Evolutionary conservation across 2,888 invertebrate genomes (phyloP).

Genomic region (Yponomeuta sedellus): DNA sequence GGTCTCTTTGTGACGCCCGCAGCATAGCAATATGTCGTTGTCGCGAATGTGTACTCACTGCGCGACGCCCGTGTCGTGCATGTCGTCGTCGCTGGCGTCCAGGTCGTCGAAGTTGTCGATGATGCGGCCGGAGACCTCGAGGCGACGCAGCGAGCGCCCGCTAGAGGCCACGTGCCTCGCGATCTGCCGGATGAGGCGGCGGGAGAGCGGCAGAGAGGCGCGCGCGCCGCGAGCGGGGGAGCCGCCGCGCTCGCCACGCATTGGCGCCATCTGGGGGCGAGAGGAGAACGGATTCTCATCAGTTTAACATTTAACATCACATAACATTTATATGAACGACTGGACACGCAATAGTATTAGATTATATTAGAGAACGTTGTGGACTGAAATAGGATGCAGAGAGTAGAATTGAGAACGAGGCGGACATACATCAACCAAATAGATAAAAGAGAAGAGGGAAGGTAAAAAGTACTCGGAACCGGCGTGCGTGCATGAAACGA

Average conservation of each 20-base stretch:
- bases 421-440: too few species aligned
- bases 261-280: conserved; percentile 62
- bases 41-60: neutral
- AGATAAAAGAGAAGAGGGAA: too few species aligned
- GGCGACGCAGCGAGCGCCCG: conserved; percentile 66
- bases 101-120: conserved; percentile 73
- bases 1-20: too few species aligned
- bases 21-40: neutral
- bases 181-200: conserved; percentile 68
- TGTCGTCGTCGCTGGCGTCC: conserved; percentile 33
- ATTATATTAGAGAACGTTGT: too few species aligned
- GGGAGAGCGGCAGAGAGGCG: conserved; percentile 64
- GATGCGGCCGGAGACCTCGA: conserved; percentile 68
- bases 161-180: conserved; percentile 70
- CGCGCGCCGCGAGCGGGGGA: conserved; percentile 71
- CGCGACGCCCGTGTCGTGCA: conserved; percentile 18
- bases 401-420: too few species aligned
- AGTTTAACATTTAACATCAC: too few species aligned
- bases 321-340: too few species aligned
- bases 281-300: neutral
- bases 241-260: conserved; percentile 70
- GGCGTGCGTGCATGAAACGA: too few species aligned
- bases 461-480: too few species aligned
- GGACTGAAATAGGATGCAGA: too few species aligned
- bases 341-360: too few species aligned